phyloP scores from a whole-genome alignment of 2,888 invertebrate genomes.

The Nomada flava region DNA sequence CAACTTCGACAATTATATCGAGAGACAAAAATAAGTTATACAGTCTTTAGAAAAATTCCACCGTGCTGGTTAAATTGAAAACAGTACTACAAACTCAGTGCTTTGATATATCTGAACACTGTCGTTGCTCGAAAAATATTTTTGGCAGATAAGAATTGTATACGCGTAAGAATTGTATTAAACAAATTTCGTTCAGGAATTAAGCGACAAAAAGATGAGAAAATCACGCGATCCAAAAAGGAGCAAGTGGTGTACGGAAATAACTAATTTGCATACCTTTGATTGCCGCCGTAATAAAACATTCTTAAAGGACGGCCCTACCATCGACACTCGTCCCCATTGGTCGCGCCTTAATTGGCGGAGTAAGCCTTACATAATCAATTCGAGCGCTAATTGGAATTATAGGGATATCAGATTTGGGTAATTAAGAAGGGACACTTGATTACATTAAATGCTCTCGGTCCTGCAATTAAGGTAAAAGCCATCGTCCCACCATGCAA shows the following conservation, averaged over 20 bases:
- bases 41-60: too few relatives aligned
- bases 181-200: neutral
- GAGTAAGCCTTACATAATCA: slow-evolving; percentile 64
- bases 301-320: slow-evolving; percentile 40
- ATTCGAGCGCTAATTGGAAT: slow-evolving; percentile 71
- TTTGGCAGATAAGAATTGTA: neutral
- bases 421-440: slow-evolving; percentile 67
- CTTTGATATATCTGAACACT: neutral
- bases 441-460: slow-evolving; percentile 62
- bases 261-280: slow-evolving; percentile 54
- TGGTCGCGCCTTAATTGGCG: slow-evolving; percentile 61
- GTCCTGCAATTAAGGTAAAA: slow-evolving; percentile 66
- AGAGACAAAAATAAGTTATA: too few relatives aligned
- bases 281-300: slow-evolving; percentile 48
- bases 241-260: slow-evolving; percentile 30
- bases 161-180: neutral
- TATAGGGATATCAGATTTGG: slow-evolving; percentile 71
- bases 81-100: neutral
- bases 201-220: slow-evolving; percentile 2
- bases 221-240: slow-evolving; percentile 7
- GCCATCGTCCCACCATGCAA: slow-evolving; percentile 5
- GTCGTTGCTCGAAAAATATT: neutral
- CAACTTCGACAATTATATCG: too few relatives aligned
- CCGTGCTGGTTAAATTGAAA: too few relatives aligned
- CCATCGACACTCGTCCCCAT: slow-evolving; percentile 52